A percentile compares a stretch with the other conserved stretches of the same genome.
phyloP scores from a whole-genome alignment of 2,797 vertebrate species.

The Enteromius mattozi region DNA sequence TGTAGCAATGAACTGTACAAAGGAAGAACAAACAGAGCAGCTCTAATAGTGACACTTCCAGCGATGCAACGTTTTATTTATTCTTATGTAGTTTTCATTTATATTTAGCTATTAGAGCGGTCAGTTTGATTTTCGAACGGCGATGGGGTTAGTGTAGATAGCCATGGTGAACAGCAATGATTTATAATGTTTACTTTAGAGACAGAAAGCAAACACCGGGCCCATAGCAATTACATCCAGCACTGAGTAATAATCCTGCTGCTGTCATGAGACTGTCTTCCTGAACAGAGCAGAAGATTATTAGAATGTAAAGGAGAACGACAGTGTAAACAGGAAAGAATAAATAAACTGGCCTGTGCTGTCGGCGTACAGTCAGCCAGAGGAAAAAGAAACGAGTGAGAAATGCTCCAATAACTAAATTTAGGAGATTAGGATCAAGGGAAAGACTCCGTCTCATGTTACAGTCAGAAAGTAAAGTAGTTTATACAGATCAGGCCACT shows the following conservation, averaged over 20 bases:
- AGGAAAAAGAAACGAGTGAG: constrained; percentile 9
- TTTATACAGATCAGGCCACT: constrained; percentile 57
- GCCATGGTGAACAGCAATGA: constrained; percentile 39
- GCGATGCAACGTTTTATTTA: constrained; percentile 8
- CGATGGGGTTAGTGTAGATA: constrained; percentile 27
- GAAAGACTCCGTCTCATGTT: constrained; percentile 48
- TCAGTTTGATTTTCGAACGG: constrained; percentile 44
- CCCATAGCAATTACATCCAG: constrained; percentile 57
- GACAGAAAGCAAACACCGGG: constrained; percentile 52
- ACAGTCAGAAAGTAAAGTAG: constrained; percentile 51
- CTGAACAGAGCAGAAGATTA: constrained; percentile 51
- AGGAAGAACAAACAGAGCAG: neutral
- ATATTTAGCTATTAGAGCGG: constrained; percentile 48
- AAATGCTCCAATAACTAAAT: constrained; percentile 57
- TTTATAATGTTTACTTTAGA: constrained; percentile 58
- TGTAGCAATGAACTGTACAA: neutral
- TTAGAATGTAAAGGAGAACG: constrained; percentile 57
- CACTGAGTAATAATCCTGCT: constrained; percentile 61
- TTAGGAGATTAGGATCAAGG: constrained; percentile 65
- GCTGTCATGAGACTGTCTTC: constrained; percentile 56
- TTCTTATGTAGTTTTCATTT: constrained; percentile 44
- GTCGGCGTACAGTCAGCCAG: constrained; percentile 6
- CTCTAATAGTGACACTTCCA: constrained; percentile 7
- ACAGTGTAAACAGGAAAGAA: constrained; percentile 57
- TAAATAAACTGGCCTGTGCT: constrained; percentile 50